Base-by-base conservation (phyloP, 2,888 invertebrate species). In the Amiota minor region DNA sequence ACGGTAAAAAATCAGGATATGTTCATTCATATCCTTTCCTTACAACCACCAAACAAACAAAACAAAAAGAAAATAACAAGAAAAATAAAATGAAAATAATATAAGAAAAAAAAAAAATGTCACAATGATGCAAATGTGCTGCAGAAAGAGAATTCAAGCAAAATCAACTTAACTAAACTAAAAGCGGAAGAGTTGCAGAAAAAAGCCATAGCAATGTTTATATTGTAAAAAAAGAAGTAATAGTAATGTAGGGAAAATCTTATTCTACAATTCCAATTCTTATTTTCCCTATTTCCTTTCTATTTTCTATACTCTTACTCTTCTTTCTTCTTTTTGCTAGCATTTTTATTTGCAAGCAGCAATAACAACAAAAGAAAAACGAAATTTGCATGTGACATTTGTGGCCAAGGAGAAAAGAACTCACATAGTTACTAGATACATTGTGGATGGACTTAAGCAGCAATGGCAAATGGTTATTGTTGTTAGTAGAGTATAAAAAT, bases 371-470 rank as follows among this genome's bases (percentile, higher is more conserved):
- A 53, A 11, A 49, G 49, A 49, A 49, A 11, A 14, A 53, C 53
- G 53, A 53, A 53, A 53, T 53, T 53, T 53, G 11, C 12, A 53
- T 53, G 53, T 53, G 53, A 53, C n/a, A 53, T 53, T 53, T 53
- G 53, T 53, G 53, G 53, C 53, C 6, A 14, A 53, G 9, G 6
- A 35, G 2, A 35, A 35, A 6, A 35, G 35, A 35, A 35, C 35
- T 8, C 35, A 35, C n/a, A n/a, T 53, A n/a, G 53, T 12, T 9
- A n/a, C 53, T n/a, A 14, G 53, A 8, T n/a, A n/a, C 14, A n/a
- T 53, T 53, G 12, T 53, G 53, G 53, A 53, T 53, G 53, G 8
- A 50, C 12, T 50, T 23, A 23, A 23, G 23, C 23, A 23, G 23
- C 23, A 23, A 23, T 23, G 23, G 23, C 23, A 23, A 23, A 23